These are phyloP conservation scores for Tinea pellionella DNA, from an alignment of 2,888 invertebrate genomes.

Conservation along the genomic window DNA sequence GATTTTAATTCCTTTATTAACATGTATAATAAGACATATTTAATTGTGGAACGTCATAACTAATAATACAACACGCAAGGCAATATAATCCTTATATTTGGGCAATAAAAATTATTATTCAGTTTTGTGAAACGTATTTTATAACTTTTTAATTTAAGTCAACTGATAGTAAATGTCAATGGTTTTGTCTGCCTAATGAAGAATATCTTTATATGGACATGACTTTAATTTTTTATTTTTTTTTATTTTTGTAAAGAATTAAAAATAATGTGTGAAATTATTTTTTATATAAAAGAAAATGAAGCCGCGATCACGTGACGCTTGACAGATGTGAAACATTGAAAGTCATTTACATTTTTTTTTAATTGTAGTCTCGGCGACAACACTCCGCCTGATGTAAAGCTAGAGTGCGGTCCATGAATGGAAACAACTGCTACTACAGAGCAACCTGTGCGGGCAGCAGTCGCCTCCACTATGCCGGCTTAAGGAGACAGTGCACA, in stretches of 20 bases:
- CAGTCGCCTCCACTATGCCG: too few relatives aligned
- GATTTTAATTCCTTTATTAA: conserved; percentile 13
- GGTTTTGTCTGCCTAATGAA: conserved; percentile 59
- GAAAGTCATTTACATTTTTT: too few relatives aligned
- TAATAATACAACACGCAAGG: neutral
- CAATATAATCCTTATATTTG: conserved; percentile 20
- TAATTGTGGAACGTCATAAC: conserved; percentile 20
- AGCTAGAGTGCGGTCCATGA: too few relatives aligned
- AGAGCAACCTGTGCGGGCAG: too few relatives aligned
- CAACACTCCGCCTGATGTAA: too few relatives aligned
- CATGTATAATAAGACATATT: too few relatives aligned
- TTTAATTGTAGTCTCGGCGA: too few relatives aligned
- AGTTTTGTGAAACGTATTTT: neutral
- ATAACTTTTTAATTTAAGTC: conserved; percentile 1
- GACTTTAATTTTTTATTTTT: neutral
- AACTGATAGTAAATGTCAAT: conserved; percentile 54
- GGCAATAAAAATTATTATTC: neutral
- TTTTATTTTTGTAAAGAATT: neutral
- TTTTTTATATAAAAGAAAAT: too few relatives aligned
- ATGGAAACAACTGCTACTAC: too few relatives aligned
- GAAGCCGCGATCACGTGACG: too few relatives aligned
- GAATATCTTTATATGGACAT: conserved; percentile 22
- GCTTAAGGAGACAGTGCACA: too few relatives aligned
- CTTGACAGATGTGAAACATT: too few relatives aligned
- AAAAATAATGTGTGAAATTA: neutral